Conservation (phyloP, 2,797 vertebrate species). For the Malurus splendens region DNA sequence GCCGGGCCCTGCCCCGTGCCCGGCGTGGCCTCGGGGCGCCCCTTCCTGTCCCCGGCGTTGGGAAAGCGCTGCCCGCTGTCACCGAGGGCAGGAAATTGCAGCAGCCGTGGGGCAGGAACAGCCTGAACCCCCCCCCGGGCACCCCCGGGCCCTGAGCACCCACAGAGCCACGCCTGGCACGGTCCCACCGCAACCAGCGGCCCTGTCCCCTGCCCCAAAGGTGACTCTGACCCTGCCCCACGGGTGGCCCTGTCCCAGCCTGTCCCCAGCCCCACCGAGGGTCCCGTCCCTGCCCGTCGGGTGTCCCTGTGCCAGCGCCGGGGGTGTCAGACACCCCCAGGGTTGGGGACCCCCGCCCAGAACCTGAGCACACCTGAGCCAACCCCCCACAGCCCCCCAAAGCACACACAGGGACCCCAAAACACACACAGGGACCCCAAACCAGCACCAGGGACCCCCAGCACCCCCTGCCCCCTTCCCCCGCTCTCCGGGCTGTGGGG, state of each 20-base stretch:
- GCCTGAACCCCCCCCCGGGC: neutral
- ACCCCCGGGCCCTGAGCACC: rapidly evolving
- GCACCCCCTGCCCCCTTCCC: neutral
- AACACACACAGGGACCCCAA: too few relatives aligned
- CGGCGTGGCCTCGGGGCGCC: neutral
- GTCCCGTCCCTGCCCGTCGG: neutral
- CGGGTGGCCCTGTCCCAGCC: neutral
- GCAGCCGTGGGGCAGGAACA: neutral
- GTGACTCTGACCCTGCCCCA: neutral
- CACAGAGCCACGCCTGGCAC: rapidly evolving
- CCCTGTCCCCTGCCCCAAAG: neutral
- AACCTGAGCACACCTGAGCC: neutral
- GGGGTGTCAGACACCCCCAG: neutral
- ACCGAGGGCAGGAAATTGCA: constrained; percentile 8
- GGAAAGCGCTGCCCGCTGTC: neutral
- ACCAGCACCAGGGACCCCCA: neutral
- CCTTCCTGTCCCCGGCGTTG: neutral
- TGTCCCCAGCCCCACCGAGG: neutral
- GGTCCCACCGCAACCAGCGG: too few relatives aligned
- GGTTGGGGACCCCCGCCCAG: neutral
- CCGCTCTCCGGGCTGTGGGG: neutral
- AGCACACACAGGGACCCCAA: neutral
- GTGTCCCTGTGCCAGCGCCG: neutral
- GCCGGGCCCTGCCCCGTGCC: neutral
- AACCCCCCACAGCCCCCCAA: neutral